Evolutionary conservation across 2,113 vertebrate species (phyloP).

Genomic region (Protobothrops mucrosquamatus): DNA sequence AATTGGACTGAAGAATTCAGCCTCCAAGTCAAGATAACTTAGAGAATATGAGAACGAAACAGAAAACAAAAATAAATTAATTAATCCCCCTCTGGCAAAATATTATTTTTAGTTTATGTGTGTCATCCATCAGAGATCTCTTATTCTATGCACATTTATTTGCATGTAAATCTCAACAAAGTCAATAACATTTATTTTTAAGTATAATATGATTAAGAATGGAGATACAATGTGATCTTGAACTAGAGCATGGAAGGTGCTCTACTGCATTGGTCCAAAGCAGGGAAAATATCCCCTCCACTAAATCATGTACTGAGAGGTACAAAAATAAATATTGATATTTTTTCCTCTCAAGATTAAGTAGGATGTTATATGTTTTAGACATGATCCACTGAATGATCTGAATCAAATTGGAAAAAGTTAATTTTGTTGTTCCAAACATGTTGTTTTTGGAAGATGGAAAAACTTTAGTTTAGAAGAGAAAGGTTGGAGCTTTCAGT

Average conservation of each 20-base stretch:
- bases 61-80: background rate
- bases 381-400: background rate
- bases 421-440: background rate
- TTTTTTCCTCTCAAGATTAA: background rate
- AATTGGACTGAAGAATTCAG: slow-evolving; percentile 15
- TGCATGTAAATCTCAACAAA: background rate
- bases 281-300: background rate
- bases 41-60: background rate
- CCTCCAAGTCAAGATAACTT: background rate
- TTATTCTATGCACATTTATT: background rate
- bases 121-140: background rate
- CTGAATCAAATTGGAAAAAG: background rate
- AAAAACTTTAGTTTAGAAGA: background rate
- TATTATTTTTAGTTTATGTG: slow-evolving; percentile 6
- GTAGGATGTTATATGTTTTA: background rate
- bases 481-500: background rate
- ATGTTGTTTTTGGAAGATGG: background rate
- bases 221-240: background rate
- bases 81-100: background rate
- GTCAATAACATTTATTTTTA: background rate
- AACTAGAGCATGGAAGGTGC: background rate
- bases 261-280: background rate
- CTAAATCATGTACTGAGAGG: background rate
- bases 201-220: background rate
- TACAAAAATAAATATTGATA: background rate